Conservation (phyloP, 1,140 invertebrate species). For the Heliconius melpomene region DNA sequence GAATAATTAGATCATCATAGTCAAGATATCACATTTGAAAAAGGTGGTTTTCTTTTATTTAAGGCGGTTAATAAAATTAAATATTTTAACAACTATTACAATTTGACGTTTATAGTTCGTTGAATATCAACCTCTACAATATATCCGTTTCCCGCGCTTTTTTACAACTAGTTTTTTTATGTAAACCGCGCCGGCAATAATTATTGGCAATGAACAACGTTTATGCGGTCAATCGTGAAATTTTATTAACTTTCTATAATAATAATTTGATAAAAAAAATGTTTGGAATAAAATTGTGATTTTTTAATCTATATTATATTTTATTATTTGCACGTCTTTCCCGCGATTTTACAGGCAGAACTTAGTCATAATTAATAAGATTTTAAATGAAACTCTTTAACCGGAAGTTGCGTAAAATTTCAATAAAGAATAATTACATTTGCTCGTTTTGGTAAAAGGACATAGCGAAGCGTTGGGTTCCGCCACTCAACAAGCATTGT, state of each 20-base stretch:
- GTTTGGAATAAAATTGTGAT: too few relatives aligned
- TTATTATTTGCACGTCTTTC: neutral
- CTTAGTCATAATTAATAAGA: neutral
- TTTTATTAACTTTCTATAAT: slow-evolving; percentile 10
- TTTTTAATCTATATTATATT: too few relatives aligned
- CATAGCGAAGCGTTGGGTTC: too few relatives aligned
- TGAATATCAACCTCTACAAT: neutral
- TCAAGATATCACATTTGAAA: neutral
- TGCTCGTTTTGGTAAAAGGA: neutral
- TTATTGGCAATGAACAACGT: neutral
- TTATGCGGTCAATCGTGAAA: neutral
- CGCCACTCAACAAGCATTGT: too few relatives aligned
- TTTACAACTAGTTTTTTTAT: neutral
- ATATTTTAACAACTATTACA: neutral
- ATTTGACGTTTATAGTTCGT: neutral
- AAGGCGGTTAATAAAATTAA: neutral
- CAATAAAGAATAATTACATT: neutral
- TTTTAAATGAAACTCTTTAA: neutral
- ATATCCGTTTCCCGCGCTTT: slow-evolving; percentile 8
- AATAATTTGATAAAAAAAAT: neutral
- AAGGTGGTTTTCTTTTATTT: too few relatives aligned
- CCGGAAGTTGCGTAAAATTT: too few relatives aligned
- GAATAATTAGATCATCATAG: too few relatives aligned
- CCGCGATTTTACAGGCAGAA: neutral
- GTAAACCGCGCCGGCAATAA: neutral